Percentiles rank a stretch among this genome's conserved stretches.
These are phyloP conservation scores for Tiphia femorata DNA, from an alignment of 2,888 invertebrate genomes.

Conservation along the genomic window DNA sequence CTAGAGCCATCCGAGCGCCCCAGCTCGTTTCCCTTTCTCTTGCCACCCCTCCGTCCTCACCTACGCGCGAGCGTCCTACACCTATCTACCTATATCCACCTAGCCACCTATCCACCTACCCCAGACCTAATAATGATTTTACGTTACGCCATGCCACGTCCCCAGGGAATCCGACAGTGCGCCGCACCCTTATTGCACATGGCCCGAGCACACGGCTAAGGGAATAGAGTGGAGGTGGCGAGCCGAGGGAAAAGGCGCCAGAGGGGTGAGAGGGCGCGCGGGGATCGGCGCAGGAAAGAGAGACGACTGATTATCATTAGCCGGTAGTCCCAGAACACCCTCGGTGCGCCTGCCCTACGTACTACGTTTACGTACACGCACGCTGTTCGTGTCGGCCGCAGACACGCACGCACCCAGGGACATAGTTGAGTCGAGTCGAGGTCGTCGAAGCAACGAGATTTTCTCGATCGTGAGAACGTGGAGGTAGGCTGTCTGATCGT, in stretches of 20 bases:
- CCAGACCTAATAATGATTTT: slow-evolving; percentile 70
- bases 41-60: slow-evolving; percentile 46
- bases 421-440: slow-evolving; percentile 1
- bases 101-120: slow-evolving; percentile 49
- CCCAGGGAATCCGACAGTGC: slow-evolving; percentile 66
- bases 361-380: slow-evolving; percentile 39
- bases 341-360: slow-evolving; percentile 32
- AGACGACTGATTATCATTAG: slow-evolving; percentile 65
- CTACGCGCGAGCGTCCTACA: slow-evolving; percentile 53
- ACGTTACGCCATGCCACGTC: slow-evolving; percentile 68
- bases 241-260: not conserved
- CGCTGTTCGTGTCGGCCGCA: slow-evolving; percentile 9
- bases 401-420: not conserved
- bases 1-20: slow-evolving; percentile 16
- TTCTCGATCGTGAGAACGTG: not conserved
- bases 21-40: slow-evolving; percentile 42
- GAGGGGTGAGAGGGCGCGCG: slow-evolving; percentile 14
- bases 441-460: slow-evolving; percentile 29
- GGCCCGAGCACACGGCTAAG: slow-evolving; percentile 56
- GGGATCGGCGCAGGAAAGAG: slow-evolving; percentile 35
- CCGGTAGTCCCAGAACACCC: slow-evolving; percentile 53
- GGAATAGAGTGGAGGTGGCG: too few species aligned
- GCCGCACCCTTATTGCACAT: slow-evolving; percentile 69
- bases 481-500: not conserved
- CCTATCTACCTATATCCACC: slow-evolving; percentile 57